Evolutionary conservation across 2,888 invertebrate genomes (phyloP).

Genomic region (Aleiodes alternator): DNA sequence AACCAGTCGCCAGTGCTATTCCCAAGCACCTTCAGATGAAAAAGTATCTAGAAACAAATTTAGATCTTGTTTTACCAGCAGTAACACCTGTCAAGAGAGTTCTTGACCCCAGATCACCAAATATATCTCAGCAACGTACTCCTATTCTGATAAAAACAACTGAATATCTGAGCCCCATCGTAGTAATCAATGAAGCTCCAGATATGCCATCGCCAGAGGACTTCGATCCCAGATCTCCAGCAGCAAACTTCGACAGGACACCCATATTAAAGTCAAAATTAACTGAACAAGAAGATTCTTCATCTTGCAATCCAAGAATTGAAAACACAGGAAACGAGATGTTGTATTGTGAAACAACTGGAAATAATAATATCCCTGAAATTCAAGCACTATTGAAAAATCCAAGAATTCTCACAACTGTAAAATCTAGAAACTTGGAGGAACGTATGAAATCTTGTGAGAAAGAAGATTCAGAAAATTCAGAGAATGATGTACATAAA

Average conservation of each 20-base stretch:
- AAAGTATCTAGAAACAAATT: slow-evolving; percentile 68
- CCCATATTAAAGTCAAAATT: slow-evolving; percentile 65
- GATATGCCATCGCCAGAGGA: slow-evolving; percentile 45
- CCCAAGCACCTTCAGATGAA: slow-evolving; percentile 65
- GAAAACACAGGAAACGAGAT: slow-evolving; percentile 46
- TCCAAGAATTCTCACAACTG: slow-evolving; percentile 52
- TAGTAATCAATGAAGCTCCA: slow-evolving; percentile 1
- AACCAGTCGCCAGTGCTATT: slow-evolving; percentile 60
- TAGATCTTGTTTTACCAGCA: slow-evolving; percentile 61
- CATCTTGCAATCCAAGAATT: slow-evolving; percentile 45
- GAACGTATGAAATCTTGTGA: slow-evolving; percentile 42
- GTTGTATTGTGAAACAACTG: slow-evolving; percentile 63
- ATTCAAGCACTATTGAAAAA: slow-evolving; percentile 57
- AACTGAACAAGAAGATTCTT: slow-evolving; percentile 47
- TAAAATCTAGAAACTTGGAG: slow-evolving; percentile 37
- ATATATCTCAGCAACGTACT: slow-evolving; percentile 53
- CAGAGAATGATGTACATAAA: slow-evolving; percentile 2
- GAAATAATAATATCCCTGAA: slow-evolving; percentile 59
- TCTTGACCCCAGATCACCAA: slow-evolving; percentile 54
- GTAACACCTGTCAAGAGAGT: slow-evolving; percentile 55
- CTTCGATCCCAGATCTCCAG: slow-evolving; percentile 70
- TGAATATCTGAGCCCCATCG: slow-evolving; percentile 47
- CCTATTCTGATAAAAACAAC: slow-evolving; percentile 54
- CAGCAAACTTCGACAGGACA: slow-evolving; percentile 68
- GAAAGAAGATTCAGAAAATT: slow-evolving; percentile 44